Evolutionary conservation across 2,113 vertebrate species (phyloP).

Genomic region (Pterophyllum scalare): DNA sequence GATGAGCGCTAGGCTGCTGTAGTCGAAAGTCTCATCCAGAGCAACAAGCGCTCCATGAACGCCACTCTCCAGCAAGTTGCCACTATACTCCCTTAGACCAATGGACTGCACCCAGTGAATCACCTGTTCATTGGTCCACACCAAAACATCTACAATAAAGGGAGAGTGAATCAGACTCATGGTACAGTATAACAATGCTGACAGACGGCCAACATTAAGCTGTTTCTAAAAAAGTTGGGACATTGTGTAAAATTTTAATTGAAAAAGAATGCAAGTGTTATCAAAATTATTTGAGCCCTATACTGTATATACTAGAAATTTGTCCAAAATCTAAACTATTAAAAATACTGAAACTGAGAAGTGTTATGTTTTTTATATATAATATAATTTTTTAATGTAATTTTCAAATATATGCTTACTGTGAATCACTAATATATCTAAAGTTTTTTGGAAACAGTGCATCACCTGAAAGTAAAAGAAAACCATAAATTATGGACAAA

Average conservation of each 20-base stretch:
- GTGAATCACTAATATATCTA: not conserved
- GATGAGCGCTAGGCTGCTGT: constrained; percentile 92
- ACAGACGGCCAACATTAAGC: not conserved
- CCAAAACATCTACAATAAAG: constrained; percentile 86
- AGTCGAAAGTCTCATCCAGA: constrained; percentile 95
- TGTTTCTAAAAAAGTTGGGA: not conserved
- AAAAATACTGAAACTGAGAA: not conserved
- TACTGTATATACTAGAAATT: not conserved
- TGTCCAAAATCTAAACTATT: too few species aligned
- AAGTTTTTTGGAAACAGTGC: not conserved
- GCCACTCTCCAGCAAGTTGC: constrained; percentile 91
- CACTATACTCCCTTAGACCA: constrained; percentile 91
- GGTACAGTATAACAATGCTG: not conserved
- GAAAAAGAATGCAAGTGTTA: not conserved
- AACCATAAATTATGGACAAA: not conserved
- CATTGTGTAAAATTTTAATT: not conserved
- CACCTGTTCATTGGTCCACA: constrained; percentile 98
- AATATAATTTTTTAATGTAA: not conserved
- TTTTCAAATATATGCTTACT: not conserved
- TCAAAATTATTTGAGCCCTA: not conserved
- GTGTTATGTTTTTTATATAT: not conserved
- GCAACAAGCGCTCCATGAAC: constrained; percentile 91
- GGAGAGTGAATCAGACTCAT: not conserved
- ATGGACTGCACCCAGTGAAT: constrained; percentile 95
- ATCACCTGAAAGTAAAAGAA: not conserved